Percentiles rank a stretch among this genome's conserved stretches.
Conservation (phyloP, 2,113 vertebrate genomes). For the Myanophis thanlyinensis region DNA sequence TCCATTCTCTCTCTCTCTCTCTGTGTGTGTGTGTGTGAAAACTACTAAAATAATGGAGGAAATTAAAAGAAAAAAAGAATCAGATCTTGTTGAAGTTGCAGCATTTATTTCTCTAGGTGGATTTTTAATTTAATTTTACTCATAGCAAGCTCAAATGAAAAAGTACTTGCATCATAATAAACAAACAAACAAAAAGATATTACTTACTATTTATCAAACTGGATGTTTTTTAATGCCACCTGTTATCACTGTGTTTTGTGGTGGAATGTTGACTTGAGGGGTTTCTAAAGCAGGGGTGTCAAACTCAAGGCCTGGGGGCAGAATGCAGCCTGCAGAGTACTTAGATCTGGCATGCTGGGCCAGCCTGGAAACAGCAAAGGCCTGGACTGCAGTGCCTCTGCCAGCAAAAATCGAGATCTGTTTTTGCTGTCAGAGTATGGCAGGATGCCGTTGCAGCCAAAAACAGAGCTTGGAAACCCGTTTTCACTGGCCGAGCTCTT, state of each 20-base stretch:
- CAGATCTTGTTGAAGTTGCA: not conserved
- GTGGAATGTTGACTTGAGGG: not conserved
- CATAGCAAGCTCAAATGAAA: slow-evolving; percentile 1
- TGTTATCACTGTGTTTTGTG: not conserved
- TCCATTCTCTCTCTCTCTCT: too few relatives aligned
- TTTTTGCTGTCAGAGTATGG: too few relatives aligned
- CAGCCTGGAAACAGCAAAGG: too few relatives aligned
- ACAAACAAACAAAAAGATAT: slow-evolving; percentile 23
- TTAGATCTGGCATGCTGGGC: too few relatives aligned
- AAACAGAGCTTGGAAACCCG: too few relatives aligned
- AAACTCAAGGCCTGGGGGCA: too few relatives aligned
- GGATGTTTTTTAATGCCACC: not conserved
- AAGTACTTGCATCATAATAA: slow-evolving; percentile 11
- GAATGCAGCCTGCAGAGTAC: too few relatives aligned
- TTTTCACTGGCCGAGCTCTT: too few relatives aligned
- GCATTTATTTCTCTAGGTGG: slow-evolving; percentile 1
- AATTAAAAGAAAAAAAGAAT: slow-evolving; percentile 8
- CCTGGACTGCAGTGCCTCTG: too few relatives aligned
- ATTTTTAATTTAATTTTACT: slow-evolving; percentile 29
- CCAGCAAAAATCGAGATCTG: too few relatives aligned
- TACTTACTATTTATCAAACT: not conserved
- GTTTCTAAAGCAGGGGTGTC: too few relatives aligned
- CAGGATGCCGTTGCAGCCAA: too few relatives aligned
- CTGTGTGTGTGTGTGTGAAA: not conserved
- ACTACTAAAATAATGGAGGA: not conserved